These are phyloP conservation scores for Pseudococcus viburni DNA, from an alignment of 2,888 invertebrate species.

Conservation along the genomic window DNA sequence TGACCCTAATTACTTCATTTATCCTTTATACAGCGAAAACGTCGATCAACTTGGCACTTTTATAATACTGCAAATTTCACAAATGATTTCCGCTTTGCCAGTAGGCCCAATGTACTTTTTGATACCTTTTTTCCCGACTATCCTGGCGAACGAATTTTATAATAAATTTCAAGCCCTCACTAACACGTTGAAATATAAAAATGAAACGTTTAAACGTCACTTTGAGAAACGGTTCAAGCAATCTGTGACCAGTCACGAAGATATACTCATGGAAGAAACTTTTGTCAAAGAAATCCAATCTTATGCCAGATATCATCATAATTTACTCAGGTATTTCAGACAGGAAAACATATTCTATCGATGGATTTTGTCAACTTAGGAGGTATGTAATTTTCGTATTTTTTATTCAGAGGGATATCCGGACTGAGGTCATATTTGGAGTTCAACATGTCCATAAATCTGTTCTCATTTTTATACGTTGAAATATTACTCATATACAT, in stretches of 20 bases:
- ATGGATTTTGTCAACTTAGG: too few species aligned
- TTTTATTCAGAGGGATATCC: not conserved
- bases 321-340: not conserved
- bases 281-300: not conserved
- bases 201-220: not conserved
- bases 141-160: not conserved
- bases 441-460: constrained; percentile 12
- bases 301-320: not conserved
- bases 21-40: not conserved
- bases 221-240: not conserved
- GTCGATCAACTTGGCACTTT: constrained; percentile 21
- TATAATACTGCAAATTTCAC: not conserved
- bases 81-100: not conserved
- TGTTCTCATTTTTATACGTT: constrained; percentile 14
- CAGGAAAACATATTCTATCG: too few species aligned
- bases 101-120: not conserved
- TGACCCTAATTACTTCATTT: constrained; percentile 1
- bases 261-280: not conserved
- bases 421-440: not conserved
- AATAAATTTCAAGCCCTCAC: not conserved
- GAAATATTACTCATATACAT: constrained; percentile 5
- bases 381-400: too few species aligned
- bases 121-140: not conserved
- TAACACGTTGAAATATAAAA: not conserved
- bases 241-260: not conserved